Evolutionary conservation across 2,888 invertebrate species (phyloP).

Genomic region (Cheilosia soror): DNA sequence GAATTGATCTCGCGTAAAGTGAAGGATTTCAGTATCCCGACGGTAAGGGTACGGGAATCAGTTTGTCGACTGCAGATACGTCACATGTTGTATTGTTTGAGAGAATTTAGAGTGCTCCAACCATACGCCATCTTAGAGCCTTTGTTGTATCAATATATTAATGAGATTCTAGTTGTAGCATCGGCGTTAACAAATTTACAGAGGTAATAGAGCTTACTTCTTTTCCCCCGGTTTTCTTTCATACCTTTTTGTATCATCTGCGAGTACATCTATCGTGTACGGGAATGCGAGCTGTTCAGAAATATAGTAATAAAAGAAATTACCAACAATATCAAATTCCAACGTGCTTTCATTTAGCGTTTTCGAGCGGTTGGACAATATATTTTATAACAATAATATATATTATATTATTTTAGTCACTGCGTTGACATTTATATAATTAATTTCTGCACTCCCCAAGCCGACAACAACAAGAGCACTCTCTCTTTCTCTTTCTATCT

Average conservation of each 20-base stretch:
- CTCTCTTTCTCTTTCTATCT: constrained; percentile 2
- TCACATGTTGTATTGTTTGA: constrained; percentile 79
- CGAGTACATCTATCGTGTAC: constrained; percentile 5
- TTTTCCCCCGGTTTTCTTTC: background rate
- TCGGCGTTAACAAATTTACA: constrained; percentile 82
- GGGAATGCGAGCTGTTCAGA: background rate
- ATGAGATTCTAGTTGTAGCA: constrained; percentile 82
- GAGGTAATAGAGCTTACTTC: constrained; percentile 77
- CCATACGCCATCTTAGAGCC: constrained; percentile 80
- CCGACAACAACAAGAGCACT: background rate
- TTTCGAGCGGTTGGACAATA: constrained; percentile 15
- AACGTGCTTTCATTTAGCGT: constrained; percentile 7
- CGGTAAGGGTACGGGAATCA: constrained; percentile 80
- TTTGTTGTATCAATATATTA: constrained; percentile 80
- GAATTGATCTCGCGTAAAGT: constrained; percentile 80
- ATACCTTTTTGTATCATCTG: constrained; percentile 19
- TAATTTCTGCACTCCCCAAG: constrained; percentile 2
- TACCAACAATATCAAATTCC: background rate
- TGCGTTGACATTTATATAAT: constrained; percentile 19
- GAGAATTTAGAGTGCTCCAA: constrained; percentile 81
- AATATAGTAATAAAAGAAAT: background rate
- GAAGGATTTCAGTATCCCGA: constrained; percentile 80
- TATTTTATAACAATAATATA: constrained; percentile 36
- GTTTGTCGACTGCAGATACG: constrained; percentile 82
- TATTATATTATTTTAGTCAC: constrained; percentile 45